A percentile compares a stretch with the other conserved stretches of the same genome.
phyloP scores from a whole-genome alignment of 1,140 invertebrate genomes.

The Leptinotarsa lineolata region DNA sequence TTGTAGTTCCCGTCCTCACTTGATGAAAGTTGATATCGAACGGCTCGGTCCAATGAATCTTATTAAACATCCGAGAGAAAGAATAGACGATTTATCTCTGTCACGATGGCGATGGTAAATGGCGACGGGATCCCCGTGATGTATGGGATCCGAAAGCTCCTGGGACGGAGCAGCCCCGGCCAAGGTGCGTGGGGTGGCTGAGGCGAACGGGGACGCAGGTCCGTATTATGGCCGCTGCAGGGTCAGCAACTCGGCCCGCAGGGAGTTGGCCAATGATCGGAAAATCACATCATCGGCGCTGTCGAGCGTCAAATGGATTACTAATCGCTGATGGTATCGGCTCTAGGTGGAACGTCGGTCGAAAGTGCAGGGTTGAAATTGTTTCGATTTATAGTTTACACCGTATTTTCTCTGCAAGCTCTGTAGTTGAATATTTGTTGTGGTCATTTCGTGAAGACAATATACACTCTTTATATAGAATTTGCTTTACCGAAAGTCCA shows the following conservation, averaged over 20 bases:
- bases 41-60: slow-evolving; percentile 37
- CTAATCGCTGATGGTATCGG: slow-evolving; percentile 12
- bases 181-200: slow-evolving; percentile 39
- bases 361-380: background rate
- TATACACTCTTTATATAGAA: too few relatives aligned
- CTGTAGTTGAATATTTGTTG: too few relatives aligned
- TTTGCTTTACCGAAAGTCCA: too few relatives aligned
- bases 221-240: slow-evolving; percentile 49
- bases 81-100: slow-evolving; percentile 42
- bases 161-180: slow-evolving; percentile 36
- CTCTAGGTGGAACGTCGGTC: background rate
- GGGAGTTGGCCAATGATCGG: slow-evolving; percentile 36
- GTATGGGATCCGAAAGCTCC: slow-evolving; percentile 38
- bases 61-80: slow-evolving; percentile 31
- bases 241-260: slow-evolving; percentile 41
- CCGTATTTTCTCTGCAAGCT: too few relatives aligned
- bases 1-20: slow-evolving; percentile 29
- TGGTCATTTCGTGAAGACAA: too few relatives aligned
- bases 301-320: slow-evolving; percentile 20
- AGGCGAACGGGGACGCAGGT: slow-evolving; percentile 32
- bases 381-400: too few relatives aligned
- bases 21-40: slow-evolving; percentile 39
- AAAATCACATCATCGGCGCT: slow-evolving; percentile 29
- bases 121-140: slow-evolving; percentile 35
- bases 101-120: slow-evolving; percentile 32